These are phyloP conservation scores for Lasioglossum calceatum DNA, from an alignment of 2,888 invertebrate species.

Conservation along the genomic window DNA sequence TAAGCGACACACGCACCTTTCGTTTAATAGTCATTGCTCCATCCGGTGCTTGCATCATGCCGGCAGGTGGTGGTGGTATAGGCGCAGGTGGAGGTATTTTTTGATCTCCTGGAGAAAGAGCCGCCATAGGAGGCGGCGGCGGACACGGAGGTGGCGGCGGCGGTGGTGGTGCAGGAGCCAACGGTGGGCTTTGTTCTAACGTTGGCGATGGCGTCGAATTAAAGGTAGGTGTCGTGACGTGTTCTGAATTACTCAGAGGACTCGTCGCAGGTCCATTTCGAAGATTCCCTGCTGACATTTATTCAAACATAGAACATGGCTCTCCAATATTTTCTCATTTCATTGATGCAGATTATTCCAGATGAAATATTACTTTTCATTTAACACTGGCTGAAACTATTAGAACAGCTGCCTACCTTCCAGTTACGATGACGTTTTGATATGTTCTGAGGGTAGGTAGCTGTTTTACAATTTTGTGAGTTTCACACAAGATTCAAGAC, in stretches of 20 bases:
- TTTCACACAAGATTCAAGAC: too few relatives aligned
- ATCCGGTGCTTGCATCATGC: constrained; percentile 90
- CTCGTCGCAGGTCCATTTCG: constrained; percentile 77
- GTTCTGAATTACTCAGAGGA: constrained; percentile 75
- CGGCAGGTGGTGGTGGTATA: constrained; percentile 93
- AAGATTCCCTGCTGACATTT: constrained; percentile 70
- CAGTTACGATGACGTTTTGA: too few relatives aligned
- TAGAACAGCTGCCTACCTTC: too few relatives aligned
- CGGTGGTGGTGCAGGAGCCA: constrained; percentile 86
- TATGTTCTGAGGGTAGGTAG: too few relatives aligned
- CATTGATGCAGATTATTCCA: background rate
- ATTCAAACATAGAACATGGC: constrained; percentile 38
- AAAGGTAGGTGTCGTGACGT: constrained; percentile 72
- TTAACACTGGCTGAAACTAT: background rate
- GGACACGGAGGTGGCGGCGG: constrained; percentile 85
- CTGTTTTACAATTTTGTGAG: too few relatives aligned
- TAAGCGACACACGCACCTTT: constrained; percentile 85
- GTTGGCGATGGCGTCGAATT: constrained; percentile 82
- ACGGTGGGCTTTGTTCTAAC: constrained; percentile 85
- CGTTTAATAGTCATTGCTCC: constrained; percentile 98
- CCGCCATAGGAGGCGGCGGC: constrained; percentile 85
- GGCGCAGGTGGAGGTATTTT: constrained; percentile 85
- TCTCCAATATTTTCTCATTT: background rate
- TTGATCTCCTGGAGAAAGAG: constrained; percentile 84
- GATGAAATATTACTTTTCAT: background rate